Evolutionary conservation across 2,113 vertebrate genomes (phyloP).

Genomic region (Paratilapia polleni): DNA sequence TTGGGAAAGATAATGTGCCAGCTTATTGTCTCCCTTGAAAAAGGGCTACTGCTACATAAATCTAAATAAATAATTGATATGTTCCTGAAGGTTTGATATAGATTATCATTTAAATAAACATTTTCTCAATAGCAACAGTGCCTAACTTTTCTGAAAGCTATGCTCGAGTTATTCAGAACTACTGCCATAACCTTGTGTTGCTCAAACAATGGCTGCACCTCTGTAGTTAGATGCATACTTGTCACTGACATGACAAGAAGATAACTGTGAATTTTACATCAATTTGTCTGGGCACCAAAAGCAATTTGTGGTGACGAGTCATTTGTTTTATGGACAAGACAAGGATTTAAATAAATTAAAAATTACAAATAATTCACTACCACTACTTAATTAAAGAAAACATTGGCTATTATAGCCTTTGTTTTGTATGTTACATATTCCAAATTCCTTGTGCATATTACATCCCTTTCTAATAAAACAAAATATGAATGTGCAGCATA

Average conservation of each 20-base stretch:
- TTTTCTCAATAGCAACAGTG: background rate
- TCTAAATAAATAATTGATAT: background rate
- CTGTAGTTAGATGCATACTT: background rate
- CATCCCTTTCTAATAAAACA: background rate
- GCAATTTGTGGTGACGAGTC: background rate
- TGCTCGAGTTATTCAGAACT: background rate
- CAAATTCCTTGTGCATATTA: slow-evolving; percentile 16
- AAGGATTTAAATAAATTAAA: background rate
- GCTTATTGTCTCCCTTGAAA: background rate
- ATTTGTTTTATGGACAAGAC: background rate
- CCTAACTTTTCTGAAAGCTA: background rate
- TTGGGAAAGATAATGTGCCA: background rate
- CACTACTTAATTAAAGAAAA: background rate
- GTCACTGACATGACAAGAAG: background rate
- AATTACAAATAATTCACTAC: background rate
- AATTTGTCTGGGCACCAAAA: background rate
- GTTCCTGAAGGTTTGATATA: background rate
- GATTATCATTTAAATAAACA: background rate
- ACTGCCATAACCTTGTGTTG: background rate
- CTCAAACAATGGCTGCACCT: background rate
- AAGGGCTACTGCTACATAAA: background rate
- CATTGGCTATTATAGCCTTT: background rate
- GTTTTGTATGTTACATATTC: background rate
- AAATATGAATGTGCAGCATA: slow-evolving; percentile 10
- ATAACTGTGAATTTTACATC: background rate